phyloP scores from a whole-genome alignment of 2,113 vertebrate genomes.

The Platichthys flesus region DNA sequence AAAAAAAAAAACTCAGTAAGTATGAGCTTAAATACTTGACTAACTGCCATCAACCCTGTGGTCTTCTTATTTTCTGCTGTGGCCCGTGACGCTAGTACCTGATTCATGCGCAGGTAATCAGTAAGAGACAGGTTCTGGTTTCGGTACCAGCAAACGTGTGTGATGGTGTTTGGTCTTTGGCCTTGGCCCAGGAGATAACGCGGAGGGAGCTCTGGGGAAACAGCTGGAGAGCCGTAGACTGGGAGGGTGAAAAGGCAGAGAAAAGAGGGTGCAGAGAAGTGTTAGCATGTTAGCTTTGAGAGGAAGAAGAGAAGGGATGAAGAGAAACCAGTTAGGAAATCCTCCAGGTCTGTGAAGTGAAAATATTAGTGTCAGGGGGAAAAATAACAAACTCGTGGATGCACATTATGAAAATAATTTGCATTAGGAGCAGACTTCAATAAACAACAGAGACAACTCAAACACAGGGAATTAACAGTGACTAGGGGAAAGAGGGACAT shows the following conservation, averaged over 20 bases:
- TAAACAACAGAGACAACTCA: neutral
- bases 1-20: no score
- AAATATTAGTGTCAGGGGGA: constrained; percentile 32
- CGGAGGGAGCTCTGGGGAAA: constrained; percentile 91
- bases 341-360: constrained; percentile 51
- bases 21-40: no score
- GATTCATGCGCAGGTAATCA: constrained; percentile 94
- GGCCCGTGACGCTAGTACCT: constrained; percentile 82
- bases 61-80: neutral
- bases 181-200: constrained; percentile 91
- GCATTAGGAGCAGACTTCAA: neutral
- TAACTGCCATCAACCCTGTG: neutral
- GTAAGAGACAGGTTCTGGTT: constrained; percentile 93
- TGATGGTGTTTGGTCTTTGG: constrained; percentile 94
- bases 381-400: neutral
- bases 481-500: neutral
- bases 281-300: constrained; percentile 67
- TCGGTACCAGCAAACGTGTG: constrained; percentile 95
- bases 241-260: constrained; percentile 53
- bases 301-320: neutral
- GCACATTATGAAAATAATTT: constrained; percentile 10
- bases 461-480: neutral
- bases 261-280: constrained; percentile 27
- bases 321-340: constrained; percentile 27
- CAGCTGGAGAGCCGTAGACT: constrained; percentile 88